Percentiles rank a stretch among this genome's conserved stretches.
Evolutionary conservation across 2,797 vertebrate species (phyloP).

Genomic region (Gadopsis bispinosus): DNA sequence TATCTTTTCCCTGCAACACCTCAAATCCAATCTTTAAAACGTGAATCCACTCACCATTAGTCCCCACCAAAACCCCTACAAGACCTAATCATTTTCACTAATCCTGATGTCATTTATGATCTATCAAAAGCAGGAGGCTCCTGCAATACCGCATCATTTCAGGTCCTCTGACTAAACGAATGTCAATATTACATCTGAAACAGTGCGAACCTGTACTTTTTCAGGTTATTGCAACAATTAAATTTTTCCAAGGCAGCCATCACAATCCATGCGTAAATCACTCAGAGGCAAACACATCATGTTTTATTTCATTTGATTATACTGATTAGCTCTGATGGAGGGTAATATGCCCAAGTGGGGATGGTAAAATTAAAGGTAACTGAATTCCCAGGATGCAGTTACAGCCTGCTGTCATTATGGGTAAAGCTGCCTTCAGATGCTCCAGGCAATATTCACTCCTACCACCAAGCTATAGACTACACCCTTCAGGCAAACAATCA

Average conservation of each 20-base stretch:
- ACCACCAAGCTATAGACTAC: not conserved
- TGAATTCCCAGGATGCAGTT: conserved; percentile 65
- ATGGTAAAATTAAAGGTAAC: conserved; percentile 63
- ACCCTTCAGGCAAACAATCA: conserved; percentile 26
- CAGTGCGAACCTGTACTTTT: conserved; percentile 13
- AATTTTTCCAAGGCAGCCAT: conserved; percentile 23
- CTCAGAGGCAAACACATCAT: conserved; percentile 52
- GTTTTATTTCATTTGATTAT: conserved; percentile 59
- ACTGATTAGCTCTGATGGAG: conserved; percentile 63
- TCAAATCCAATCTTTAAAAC: conserved; percentile 1
- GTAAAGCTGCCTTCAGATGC: conserved; percentile 41
- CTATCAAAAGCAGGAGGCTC: conserved; percentile 11
- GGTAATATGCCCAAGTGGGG: conserved; percentile 49
- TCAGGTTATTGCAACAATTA: conserved; percentile 37
- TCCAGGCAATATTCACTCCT: conserved; percentile 31
- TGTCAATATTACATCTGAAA: conserved; percentile 24
- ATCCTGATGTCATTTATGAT: conserved; percentile 49
- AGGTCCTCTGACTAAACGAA: conserved; percentile 28
- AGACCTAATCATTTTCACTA: conserved; percentile 28
- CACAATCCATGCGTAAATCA: conserved; percentile 33
- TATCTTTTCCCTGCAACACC: conserved; percentile 27
- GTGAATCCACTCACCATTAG: conserved; percentile 8
- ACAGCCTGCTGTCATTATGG: conserved; percentile 32
- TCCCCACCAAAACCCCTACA: conserved; percentile 12
- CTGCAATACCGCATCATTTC: conserved; percentile 4